These are phyloP conservation scores for Coremacera marginata DNA, from an alignment of 2,888 invertebrate species.

Conservation along the genomic window DNA sequence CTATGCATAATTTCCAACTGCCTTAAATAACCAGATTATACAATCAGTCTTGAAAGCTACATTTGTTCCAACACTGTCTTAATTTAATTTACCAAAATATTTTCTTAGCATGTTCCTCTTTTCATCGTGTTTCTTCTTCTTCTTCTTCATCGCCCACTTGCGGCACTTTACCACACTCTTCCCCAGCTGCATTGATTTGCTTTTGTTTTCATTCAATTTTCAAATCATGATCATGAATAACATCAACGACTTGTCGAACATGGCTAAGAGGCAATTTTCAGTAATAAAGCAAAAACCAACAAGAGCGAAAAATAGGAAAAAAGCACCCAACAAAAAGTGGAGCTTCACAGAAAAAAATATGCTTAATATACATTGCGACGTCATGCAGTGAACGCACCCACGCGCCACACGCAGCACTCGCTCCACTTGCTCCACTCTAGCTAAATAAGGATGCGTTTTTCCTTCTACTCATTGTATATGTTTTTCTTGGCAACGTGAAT, in stretches of 20 bases:
- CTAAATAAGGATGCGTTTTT: not conserved
- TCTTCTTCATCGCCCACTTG: not conserved
- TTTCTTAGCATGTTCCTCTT: not conserved
- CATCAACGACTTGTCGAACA: conserved; percentile 34
- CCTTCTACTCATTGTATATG: not conserved
- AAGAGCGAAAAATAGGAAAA: not conserved
- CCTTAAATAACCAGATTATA: no score
- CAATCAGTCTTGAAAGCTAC: not conserved
- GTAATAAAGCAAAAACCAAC: not conserved
- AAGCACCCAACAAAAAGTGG: not conserved
- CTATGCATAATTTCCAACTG: no score
- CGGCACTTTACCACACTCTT: not conserved
- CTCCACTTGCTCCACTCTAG: not conserved
- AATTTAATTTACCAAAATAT: conserved; percentile 14
- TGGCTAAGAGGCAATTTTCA: conserved; percentile 34
- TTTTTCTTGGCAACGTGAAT: conserved; percentile 12
- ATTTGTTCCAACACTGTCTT: not conserved
- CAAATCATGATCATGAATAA: conserved; percentile 37
- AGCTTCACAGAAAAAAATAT: not conserved
- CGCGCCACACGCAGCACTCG: conserved; percentile 4
- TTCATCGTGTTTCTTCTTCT: not conserved
- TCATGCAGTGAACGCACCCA: not conserved
- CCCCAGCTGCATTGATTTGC: not conserved
- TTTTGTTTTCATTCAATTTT: conserved; percentile 27
- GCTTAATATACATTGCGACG: not conserved